Conservation (phyloP, 2,113 vertebrate species). For the Paraplagusia blochii region DNA sequence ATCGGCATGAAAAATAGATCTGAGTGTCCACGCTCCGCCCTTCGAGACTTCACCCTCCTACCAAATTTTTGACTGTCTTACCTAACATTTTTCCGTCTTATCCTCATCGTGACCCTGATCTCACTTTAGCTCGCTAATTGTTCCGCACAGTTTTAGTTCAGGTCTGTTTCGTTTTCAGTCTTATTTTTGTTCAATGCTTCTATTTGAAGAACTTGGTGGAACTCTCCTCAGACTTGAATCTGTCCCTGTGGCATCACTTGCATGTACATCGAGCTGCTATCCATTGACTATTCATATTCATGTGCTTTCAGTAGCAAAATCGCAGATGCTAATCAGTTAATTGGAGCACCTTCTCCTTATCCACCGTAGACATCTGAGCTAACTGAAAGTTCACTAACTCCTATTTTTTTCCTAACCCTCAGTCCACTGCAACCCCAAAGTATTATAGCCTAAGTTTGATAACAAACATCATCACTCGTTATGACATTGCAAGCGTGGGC, state of each 20-base stretch:
- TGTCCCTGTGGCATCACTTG: slow-evolving; percentile 36
- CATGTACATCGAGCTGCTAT: slow-evolving; percentile 49
- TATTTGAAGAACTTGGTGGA: slow-evolving; percentile 45
- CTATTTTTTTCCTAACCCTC: too few species aligned
- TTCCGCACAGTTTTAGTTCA: slow-evolving; percentile 14
- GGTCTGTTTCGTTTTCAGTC: slow-evolving; percentile 20
- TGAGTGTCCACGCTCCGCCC: slow-evolving; percentile 60
- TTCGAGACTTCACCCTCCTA: slow-evolving; percentile 44
- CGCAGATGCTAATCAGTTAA: too few species aligned
- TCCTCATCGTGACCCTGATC: slow-evolving; percentile 30
- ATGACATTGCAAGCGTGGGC: too few species aligned
- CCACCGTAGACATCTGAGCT: too few species aligned
- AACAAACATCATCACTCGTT: too few species aligned
- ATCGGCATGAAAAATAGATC: slow-evolving; percentile 77
- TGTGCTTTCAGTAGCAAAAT: too few species aligned
- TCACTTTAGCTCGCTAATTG: slow-evolving; percentile 15
- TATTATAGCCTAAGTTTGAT: too few species aligned
- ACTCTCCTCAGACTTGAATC: slow-evolving; percentile 64
- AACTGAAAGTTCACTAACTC: too few species aligned
- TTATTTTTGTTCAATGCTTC: slow-evolving; percentile 42
- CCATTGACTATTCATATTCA: not conserved
- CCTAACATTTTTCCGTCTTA: slow-evolving; percentile 25
- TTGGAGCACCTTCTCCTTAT: too few species aligned
- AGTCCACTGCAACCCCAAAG: too few species aligned
- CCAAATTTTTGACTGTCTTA: slow-evolving; percentile 52